A percentile compares a stretch with the other conserved stretches of the same genome.
These are phyloP conservation scores for Sebastes ruberrimus DNA, from an alignment of 2,797 vertebrate genomes.

Conservation along the genomic window DNA sequence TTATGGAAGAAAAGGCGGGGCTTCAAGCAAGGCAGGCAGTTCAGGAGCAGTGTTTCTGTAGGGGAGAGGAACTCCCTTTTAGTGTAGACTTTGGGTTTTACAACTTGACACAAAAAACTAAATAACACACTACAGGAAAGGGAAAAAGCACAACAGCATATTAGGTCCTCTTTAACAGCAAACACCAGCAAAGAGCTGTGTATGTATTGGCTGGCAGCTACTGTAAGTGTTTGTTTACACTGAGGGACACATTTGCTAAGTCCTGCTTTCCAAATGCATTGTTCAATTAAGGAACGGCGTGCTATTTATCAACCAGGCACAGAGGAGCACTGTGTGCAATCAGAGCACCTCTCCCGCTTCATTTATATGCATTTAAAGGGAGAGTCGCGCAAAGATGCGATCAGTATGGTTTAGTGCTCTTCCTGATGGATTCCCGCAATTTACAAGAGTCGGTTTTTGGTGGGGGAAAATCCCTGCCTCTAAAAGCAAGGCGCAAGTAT, in stretches of 20 bases:
- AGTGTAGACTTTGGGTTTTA: too few relatives aligned
- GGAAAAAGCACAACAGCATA: too few relatives aligned
- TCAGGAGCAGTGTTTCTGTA: too few relatives aligned
- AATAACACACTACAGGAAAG: too few relatives aligned
- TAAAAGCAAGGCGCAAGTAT: neutral
- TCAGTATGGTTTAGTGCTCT: neutral
- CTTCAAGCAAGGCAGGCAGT: too few relatives aligned
- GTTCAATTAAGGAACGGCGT: neutral
- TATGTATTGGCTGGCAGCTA: neutral
- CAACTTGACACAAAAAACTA: too few relatives aligned
- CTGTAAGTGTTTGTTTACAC: conserved; percentile 5
- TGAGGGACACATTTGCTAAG: neutral
- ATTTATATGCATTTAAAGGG: conserved; percentile 13
- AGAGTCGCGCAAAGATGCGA: neutral
- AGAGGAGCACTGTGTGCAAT: neutral
- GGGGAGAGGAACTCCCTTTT: too few relatives aligned
- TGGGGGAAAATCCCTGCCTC: neutral
- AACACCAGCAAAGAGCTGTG: neutral
- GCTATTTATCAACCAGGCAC: conserved; percentile 22
- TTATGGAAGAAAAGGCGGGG: too few relatives aligned
- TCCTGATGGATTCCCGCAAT: conserved; percentile 21
- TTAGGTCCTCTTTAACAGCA: neutral
- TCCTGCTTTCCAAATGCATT: neutral
- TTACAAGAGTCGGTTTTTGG: neutral
- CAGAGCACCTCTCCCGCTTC: neutral